phyloP scores from a whole-genome alignment of 2,888 invertebrate species.

The Antheraea assamensis region DNA sequence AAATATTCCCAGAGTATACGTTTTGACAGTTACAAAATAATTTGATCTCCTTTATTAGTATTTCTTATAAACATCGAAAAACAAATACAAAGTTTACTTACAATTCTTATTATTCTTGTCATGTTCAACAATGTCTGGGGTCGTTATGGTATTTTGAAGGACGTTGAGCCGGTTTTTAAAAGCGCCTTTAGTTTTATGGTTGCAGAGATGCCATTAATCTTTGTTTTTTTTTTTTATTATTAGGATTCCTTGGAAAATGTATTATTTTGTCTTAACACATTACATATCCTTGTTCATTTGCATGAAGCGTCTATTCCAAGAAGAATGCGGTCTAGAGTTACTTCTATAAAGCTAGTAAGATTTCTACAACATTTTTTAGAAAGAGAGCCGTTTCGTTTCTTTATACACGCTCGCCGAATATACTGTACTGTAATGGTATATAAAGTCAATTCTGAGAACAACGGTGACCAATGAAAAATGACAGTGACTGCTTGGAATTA shows the following conservation, averaged over 20 bases:
- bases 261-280: not conserved
- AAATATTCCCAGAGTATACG: not conserved
- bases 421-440: too few species aligned
- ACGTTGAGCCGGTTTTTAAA: not conserved
- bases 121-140: not conserved
- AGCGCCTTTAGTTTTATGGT: not conserved
- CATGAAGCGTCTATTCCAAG: not conserved
- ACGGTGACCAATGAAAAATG: too few species aligned
- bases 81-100: not conserved
- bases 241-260: not conserved
- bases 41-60: constrained; percentile 1
- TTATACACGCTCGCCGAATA: too few species aligned
- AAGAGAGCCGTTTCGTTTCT: not conserved
- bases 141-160: constrained; percentile 8
- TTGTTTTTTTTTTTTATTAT: not conserved
- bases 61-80: not conserved
- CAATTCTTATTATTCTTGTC: constrained; percentile 12
- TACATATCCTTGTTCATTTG: not conserved
- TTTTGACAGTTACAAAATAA: not conserved
- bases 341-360: not conserved
- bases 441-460: too few species aligned
- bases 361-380: not conserved
- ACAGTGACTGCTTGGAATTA: too few species aligned
- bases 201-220: not conserved
- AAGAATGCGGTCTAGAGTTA: not conserved